Evolutionary conservation across 2,888 invertebrate species (phyloP), one percentile per base, ranked within the genome.

Genomic region (Clivina fossor): DNA sequence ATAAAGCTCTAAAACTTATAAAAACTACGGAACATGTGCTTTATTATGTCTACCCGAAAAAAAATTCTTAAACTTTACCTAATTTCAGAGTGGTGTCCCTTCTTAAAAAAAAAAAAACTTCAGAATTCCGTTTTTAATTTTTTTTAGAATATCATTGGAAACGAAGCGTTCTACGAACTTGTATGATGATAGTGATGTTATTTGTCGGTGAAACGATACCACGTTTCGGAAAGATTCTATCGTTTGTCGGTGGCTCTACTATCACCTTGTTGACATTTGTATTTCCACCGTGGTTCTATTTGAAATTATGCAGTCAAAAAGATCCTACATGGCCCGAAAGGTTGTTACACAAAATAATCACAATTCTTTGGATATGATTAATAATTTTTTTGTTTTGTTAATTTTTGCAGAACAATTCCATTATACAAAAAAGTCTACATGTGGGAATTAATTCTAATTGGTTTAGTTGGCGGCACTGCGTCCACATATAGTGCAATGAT

Each of bases 161-260:
- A 69, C 74, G 86, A 54, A 77, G 80, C 62, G 58, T 77, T 0
- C 71, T 83, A 3, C 77, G 87, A 15, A 73, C 83, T 1, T 70
- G 76, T 1, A 76, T 86, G 56, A 77, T 86, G 69, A 63, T 76
- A 0, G 69, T 78, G 0, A 79, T 86, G 64, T 70, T 86, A 48
- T 79, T 85, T 67, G 75, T 86, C 46, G 86, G 85, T 1, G 83
- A 84, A 73, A 80, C 80, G 19, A 74, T 88, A 19, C 87, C 87
- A 0, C 77, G 80, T 53, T 88, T 88, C 74, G 82, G 84, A 60
- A 82, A 83, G 58, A 81, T 88, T 61, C 71, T 87, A 56, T 78
- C 85, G 7, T 73, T 88, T 44, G 77, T 88, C 4, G 88, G 88
- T 0, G 86, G 84, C n/a, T 84, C 85, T 19, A 84, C 83, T 8